phyloP scores from a whole-genome alignment of 2,888 invertebrate species.

The Drosophila kambysellisi region DNA sequence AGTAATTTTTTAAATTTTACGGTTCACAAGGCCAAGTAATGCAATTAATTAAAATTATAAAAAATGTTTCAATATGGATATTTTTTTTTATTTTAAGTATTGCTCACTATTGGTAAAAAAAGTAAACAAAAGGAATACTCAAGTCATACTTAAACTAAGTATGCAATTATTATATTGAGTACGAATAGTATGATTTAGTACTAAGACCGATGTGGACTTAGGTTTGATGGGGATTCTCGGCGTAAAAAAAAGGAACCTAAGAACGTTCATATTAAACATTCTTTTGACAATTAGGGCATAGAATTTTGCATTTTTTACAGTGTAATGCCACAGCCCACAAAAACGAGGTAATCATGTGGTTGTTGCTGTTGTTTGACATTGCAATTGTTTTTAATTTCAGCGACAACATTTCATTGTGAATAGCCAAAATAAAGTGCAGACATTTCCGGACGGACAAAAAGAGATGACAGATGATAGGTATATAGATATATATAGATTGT shows the following conservation, averaged over 20 bases:
- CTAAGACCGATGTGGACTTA: background rate
- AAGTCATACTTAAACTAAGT: background rate
- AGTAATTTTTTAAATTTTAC: background rate
- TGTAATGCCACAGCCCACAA: conserved; percentile 39
- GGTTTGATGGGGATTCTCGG: background rate
- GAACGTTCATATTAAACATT: background rate
- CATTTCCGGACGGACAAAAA: conserved; percentile 61
- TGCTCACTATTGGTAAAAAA: background rate
- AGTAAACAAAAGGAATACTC: background rate
- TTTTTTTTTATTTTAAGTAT: background rate
- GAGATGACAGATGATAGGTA: conserved; percentile 2
- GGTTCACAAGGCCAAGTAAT: background rate
- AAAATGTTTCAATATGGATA: background rate
- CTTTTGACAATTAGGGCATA: background rate
- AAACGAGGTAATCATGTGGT: conserved; percentile 41
- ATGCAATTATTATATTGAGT: background rate
- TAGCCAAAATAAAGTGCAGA: conserved; percentile 52
- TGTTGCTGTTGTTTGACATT: conserved; percentile 56
- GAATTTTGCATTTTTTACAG: background rate
- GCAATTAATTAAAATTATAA: background rate
- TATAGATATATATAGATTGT: background rate
- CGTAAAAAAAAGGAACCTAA: background rate
- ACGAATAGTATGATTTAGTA: background rate
- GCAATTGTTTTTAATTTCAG: conserved; percentile 67
- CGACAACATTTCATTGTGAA: conserved; percentile 60